Conservation (phyloP, 2,797 vertebrate genomes). For the Melanotaenia trifasciata region DNA sequence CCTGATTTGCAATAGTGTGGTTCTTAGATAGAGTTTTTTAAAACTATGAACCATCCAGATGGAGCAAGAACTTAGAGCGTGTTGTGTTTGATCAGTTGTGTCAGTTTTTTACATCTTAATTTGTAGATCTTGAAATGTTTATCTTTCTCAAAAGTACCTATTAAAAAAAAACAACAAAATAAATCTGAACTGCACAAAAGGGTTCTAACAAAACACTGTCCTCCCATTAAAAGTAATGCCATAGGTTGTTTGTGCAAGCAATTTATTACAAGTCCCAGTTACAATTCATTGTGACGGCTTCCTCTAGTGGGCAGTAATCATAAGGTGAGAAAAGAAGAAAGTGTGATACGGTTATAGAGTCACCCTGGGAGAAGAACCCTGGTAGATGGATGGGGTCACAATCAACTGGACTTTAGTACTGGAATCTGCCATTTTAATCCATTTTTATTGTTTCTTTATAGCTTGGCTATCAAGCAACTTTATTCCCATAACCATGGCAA, state of each 20-base stretch:
- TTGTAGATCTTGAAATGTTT: conserved; percentile 11
- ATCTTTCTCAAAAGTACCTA: not conserved
- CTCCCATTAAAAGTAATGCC: not conserved
- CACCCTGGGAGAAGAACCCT: not conserved
- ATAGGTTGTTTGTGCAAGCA: not conserved
- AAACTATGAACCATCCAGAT: not conserved
- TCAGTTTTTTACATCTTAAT: not conserved
- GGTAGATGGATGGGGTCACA: not conserved
- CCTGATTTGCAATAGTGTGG: not conserved
- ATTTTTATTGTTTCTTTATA: not conserved
- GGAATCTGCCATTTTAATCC: not conserved
- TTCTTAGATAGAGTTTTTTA: conserved; percentile 2
- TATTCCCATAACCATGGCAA: not conserved
- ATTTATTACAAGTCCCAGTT: not conserved
- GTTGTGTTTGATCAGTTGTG: not conserved
- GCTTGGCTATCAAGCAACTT: not conserved
- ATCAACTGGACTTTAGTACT: not conserved
- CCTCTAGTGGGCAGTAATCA: not conserved
- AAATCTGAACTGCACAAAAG: not conserved
- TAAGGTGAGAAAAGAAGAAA: not conserved
- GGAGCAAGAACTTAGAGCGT: not conserved
- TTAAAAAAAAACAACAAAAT: not conserved
- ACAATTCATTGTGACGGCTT: not conserved
- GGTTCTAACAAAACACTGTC: not conserved
- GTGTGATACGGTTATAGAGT: not conserved